Evolutionary conservation across 2,888 invertebrate genomes (phyloP), one percentile per base, ranked within the genome.

Genomic region (Galerucella pusilla): DNA sequence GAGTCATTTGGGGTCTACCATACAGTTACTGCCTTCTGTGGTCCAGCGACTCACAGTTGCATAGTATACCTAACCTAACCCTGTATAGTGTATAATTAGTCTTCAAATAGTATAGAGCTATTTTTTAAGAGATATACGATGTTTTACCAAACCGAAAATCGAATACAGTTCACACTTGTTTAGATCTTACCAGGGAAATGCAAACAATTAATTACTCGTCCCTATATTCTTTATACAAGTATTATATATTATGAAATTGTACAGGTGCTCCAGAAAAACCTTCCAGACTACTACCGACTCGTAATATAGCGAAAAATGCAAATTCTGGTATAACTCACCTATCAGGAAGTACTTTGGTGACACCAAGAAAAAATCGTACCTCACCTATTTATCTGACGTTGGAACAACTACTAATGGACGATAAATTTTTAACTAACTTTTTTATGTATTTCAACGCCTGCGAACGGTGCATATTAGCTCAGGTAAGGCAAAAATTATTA

Each of bases 361-460:
- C 81, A 35, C 78, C 81, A 42, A 77, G 78, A 64, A 85, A 81
- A 72, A 66, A 71, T 14, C 70, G 74, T 75, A 90, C 90, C 78
- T 90, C 90, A 78, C 91, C 91, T 57, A 88, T 90, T 60, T 91
- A 92, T 61, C 89, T 92, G 67, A 90, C 91, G 77, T 93, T 94
- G 91, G 92, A 92, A 57, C 94, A 95, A 85, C 90, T 97, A 81
- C 90, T 96, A 87, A 89, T 92, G 84, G 97, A 97, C 85, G 96
- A 96, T 81, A 91, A 93, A 79, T 97, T 97, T 87, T 91, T 98
- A 59, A 91, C 92, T 75, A 91, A 91, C 84, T 95, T 97, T 89
- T 97, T 97, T 88, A 89, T 93, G 61, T 96, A 94, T 86, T 95
- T 96, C 86, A 91, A 77, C 64, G 81, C 87, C 28, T 81, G 91